Evolutionary conservation across 2,113 vertebrate species (phyloP), one percentile per base, ranked within the genome.

Genomic region (Pterocles burchelli): DNA sequence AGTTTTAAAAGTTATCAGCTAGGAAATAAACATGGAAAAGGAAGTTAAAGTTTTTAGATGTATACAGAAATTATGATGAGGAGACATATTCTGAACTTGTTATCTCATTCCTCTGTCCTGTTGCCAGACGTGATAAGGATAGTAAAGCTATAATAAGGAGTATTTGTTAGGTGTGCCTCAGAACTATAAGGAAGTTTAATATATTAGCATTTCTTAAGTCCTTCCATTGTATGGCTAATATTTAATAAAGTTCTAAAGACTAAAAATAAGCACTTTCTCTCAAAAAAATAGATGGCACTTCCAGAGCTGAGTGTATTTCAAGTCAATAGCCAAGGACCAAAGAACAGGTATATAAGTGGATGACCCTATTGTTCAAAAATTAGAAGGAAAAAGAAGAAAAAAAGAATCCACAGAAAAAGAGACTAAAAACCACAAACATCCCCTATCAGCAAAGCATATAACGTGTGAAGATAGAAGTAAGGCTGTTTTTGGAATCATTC

Each of bases 401-500:
- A 81, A 73, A 66, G 26, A 61, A 72, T 65, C 31, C 33, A 45
- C 26, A 66, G 28, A 70, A 20, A 89, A 89, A 51, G 31, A 70
- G 20, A 34, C 33, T 72, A 49, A 90, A 85, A 70, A 17, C 5
- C 48, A 78, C 28, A 78, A 84, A 87, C 12, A 84, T 90, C 65
- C 73, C 28, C 16, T 45, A 89, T 46, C 61, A 90, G 52, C 55
- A 88, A 92, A 94, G 58, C 65, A 43, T 65, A 57, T 49, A 86
- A 81, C 13, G 25, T 13, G 34, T 65, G 58, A 90, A 28, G 22
- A 34, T 84, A 72, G 73, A 92, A 95, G 83, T 36, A 70, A 61
- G 17, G 70, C 68, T 89, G 51, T 2, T 96, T 95, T 87, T 70
- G 67, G 96, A 97, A 97, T 87, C 92, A 90, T 95, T 92, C 33